Evolutionary conservation across 2,797 vertebrate species (phyloP).

Genomic region (Falco naumanni): DNA sequence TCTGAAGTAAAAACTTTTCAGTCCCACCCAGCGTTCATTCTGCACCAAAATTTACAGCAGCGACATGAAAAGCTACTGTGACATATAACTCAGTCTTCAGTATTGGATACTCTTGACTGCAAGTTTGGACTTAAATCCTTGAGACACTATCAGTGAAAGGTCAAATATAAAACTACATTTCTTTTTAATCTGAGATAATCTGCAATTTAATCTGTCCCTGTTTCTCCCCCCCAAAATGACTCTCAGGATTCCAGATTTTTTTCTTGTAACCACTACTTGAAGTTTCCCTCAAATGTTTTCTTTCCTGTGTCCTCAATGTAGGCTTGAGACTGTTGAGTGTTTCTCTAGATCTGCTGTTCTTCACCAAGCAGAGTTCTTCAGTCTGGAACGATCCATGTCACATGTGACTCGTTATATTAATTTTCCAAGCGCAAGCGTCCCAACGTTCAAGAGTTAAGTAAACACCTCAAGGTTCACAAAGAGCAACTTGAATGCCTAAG

Average conservation of each 20-base stretch:
- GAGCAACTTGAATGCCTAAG: neutral
- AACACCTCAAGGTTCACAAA: neutral
- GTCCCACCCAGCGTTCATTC: neutral
- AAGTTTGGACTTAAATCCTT: neutral
- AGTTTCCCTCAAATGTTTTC: neutral
- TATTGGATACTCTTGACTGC: neutral
- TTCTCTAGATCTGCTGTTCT: neutral
- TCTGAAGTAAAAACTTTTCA: neutral
- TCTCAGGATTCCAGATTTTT: neutral
- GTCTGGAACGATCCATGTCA: neutral
- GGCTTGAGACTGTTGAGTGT: neutral
- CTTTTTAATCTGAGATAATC: neutral
- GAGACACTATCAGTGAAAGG: neutral
- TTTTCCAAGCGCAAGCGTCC: neutral
- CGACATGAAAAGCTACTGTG: neutral
- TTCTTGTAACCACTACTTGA: neutral
- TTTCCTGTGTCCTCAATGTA: neutral
- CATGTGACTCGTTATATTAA: neutral
- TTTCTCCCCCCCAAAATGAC: neutral
- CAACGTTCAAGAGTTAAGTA: neutral
- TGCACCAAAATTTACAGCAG: neutral
- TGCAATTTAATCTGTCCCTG: neutral
- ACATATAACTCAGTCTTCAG: neutral
- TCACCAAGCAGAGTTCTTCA: neutral
- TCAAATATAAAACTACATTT: neutral